Conservation (phyloP, 2,888 invertebrate genomes). For the Ophraella communa region DNA sequence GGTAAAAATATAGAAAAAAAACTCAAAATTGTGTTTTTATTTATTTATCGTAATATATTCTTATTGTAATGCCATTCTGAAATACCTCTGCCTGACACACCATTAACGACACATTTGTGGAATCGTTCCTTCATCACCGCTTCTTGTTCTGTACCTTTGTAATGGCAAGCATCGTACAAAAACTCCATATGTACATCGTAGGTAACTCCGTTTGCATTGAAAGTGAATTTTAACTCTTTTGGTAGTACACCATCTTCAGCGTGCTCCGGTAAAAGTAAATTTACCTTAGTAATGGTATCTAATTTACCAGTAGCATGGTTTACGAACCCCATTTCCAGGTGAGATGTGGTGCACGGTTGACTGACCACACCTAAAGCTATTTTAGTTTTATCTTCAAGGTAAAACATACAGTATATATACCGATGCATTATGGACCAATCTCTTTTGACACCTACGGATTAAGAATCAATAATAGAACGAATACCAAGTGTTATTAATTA, state of each 20-base stretch:
- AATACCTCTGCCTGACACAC: conserved; percentile 71
- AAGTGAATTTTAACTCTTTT: conserved; percentile 69
- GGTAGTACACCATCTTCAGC: conserved; percentile 69
- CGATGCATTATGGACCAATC: conserved; percentile 79
- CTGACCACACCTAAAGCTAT: conserved; percentile 77
- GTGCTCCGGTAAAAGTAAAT: conserved; percentile 70
- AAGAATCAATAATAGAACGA: too few relatives aligned
- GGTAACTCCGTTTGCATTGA: conserved; percentile 64
- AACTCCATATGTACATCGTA: conserved; percentile 66
- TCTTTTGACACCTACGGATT: conserved; percentile 66
- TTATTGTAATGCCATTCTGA: conserved; percentile 77
- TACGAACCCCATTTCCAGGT: conserved; percentile 72
- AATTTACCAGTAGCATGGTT: conserved; percentile 61
- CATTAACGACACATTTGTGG: conserved; percentile 65
- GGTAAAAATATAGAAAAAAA: not conserved
- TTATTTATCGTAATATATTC: conserved; percentile 3
- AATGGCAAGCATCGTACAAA: conserved; percentile 67
- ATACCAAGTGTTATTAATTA: too few relatives aligned
- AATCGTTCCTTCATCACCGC: conserved; percentile 72
- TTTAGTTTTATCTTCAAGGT: conserved; percentile 72
- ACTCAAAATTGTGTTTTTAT: not conserved
- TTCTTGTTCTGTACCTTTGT: conserved; percentile 69
- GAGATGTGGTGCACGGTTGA: conserved; percentile 72
- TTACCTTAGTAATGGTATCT: conserved; percentile 67
- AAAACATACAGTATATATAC: conserved; percentile 80